Conservation (phyloP, 2,888 invertebrate species). For the Dorcus hopei region DNA sequence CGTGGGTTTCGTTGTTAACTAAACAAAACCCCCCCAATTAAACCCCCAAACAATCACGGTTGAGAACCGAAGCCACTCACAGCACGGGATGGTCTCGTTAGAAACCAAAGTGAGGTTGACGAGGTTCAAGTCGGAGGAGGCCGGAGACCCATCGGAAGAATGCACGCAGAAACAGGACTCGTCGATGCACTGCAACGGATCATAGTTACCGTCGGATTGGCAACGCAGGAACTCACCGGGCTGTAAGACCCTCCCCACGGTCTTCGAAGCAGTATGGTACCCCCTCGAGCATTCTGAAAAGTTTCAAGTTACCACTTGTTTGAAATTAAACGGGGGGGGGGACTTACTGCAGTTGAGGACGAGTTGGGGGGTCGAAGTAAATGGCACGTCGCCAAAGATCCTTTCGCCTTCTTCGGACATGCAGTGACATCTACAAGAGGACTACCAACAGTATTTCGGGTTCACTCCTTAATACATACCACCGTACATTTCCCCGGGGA, state of each 20-base stretch:
- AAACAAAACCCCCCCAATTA: constrained; percentile 13
- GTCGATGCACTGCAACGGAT: constrained; percentile 63
- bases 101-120: constrained; percentile 41
- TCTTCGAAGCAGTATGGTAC: constrained; percentile 50
- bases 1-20: constrained; percentile 46
- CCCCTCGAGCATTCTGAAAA: constrained; percentile 58
- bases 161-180: constrained; percentile 63
- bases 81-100: constrained; percentile 42
- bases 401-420: constrained; percentile 59
- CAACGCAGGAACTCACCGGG: constrained; percentile 55
- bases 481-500: constrained; percentile 64
- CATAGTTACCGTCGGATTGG: constrained; percentile 63
- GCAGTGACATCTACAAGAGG: constrained; percentile 60
- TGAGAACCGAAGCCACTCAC: constrained; percentile 35
- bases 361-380: constrained; percentile 45
- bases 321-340: background rate
- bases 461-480: too few species aligned
- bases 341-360: constrained; percentile 60
- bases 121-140: constrained; percentile 30
- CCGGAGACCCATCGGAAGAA: constrained; percentile 52
- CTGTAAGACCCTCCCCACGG: constrained; percentile 46
- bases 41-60: background rate
- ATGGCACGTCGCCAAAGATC: constrained; percentile 64
- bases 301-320: background rate
- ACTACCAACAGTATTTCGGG: background rate